These are phyloP conservation scores for Unio delphinus DNA, from an alignment of 2,888 invertebrate genomes.

Conservation along the genomic window DNA sequence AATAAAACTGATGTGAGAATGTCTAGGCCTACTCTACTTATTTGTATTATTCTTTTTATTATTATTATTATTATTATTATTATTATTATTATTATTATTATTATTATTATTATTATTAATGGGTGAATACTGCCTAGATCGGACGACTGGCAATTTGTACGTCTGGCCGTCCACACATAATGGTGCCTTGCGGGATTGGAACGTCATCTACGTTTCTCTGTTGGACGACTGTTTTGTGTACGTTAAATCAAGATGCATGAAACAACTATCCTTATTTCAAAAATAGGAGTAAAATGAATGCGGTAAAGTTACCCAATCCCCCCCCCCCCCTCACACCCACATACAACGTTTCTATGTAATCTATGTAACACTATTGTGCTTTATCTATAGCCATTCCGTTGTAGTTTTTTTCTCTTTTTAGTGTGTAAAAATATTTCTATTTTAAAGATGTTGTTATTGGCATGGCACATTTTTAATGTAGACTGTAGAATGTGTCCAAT, in stretches of 20 bases:
- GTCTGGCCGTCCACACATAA: conserved; percentile 44
- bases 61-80: no score
- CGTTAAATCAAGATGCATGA: background rate
- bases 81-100: no score
- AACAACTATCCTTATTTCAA: background rate
- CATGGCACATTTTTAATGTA: background rate
- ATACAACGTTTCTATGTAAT: no score
- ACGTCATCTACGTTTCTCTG: conserved; percentile 39
- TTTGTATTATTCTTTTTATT: no score
- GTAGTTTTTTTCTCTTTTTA: no score
- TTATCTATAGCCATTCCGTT: no score
- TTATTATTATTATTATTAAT: conserved; percentile 14
- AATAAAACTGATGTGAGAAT: no score
- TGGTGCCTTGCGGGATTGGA: conserved; percentile 23
- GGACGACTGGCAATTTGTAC: conserved; percentile 37
- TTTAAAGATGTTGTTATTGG: background rate
- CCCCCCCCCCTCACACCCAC: no score
- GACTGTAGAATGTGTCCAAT: conserved; percentile 8
- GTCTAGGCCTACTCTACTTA: no score
- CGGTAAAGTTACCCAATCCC: background rate
- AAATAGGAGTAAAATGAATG: background rate
- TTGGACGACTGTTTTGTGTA: conserved; percentile 40
- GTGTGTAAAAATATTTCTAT: no score
- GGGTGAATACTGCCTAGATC: conserved; percentile 55
- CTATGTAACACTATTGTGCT: no score